These are phyloP conservation scores for Philopotamus ludificatus DNA, from an alignment of 1,140 invertebrate species.

Conservation along the genomic window DNA sequence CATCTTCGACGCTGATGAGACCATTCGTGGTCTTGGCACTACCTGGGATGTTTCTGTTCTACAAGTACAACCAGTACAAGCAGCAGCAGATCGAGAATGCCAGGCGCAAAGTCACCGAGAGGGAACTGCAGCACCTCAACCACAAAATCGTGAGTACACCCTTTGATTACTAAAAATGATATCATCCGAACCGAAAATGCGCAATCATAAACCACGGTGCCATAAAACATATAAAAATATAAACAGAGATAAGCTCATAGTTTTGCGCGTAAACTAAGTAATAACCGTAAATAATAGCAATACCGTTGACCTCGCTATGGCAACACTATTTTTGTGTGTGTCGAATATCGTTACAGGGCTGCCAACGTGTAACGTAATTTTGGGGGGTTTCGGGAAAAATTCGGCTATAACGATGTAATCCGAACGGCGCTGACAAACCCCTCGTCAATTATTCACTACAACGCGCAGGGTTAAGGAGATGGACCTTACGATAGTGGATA, in stretches of 20 bases:
- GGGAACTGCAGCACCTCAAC: slow-evolving; percentile 81
- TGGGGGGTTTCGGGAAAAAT: neutral
- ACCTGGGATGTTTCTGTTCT: slow-evolving; percentile 86
- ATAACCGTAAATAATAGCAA: neutral
- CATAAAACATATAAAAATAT: too few species aligned
- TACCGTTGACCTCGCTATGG: neutral
- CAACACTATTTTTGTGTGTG: too few species aligned
- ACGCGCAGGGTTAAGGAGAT: neutral
- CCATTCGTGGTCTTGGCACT: slow-evolving; percentile 77
- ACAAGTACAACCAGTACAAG: slow-evolving; percentile 86
- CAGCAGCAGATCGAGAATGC: slow-evolving; percentile 79
- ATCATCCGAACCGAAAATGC: too few species aligned
- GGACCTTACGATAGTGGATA: neutral
- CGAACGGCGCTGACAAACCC: neutral
- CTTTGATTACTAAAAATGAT: too few species aligned
- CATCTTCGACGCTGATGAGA: slow-evolving; percentile 68
- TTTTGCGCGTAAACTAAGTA: neutral
- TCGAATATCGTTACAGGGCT: too few species aligned
- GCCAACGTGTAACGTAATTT: too few species aligned
- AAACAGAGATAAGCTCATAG: too few species aligned
- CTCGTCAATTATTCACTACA: neutral
- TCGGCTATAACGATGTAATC: neutral
- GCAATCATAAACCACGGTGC: too few species aligned
- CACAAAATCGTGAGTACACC: slow-evolving; percentile 82
- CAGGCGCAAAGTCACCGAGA: slow-evolving; percentile 75